Percentiles rank a stretch among this genome's conserved stretches.
These are phyloP conservation scores for Porites cylindrica DNA, from an alignment of 92 coral and sea anemone genomes.

Conservation along the genomic window DNA sequence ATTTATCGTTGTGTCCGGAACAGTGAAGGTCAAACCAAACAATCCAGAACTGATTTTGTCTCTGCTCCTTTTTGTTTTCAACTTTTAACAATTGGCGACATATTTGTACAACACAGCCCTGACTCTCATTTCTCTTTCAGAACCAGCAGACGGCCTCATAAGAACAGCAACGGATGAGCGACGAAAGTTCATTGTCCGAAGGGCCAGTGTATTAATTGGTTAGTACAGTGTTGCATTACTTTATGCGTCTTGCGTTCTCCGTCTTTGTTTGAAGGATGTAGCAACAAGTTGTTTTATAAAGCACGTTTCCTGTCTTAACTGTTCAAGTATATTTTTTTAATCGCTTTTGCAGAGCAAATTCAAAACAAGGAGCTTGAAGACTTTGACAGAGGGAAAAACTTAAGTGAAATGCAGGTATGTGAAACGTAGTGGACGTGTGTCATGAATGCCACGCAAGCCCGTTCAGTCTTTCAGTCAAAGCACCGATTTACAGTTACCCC, in stretches of 20 bases:
- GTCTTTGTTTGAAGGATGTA: neutral
- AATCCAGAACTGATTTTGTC: too few species aligned
- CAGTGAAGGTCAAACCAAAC: too few species aligned
- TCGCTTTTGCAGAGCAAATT: conserved; percentile 73
- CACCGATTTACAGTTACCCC: too few species aligned
- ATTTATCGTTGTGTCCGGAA: too few species aligned
- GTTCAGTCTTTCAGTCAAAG: too few species aligned
- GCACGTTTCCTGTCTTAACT: neutral
- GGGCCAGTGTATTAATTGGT: conserved; percentile 79
- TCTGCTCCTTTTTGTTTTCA: too few species aligned
- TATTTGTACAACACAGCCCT: neutral
- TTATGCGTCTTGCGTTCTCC: too few species aligned
- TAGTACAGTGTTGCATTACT: neutral
- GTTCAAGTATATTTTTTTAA: neutral
- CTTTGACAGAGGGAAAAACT: conserved; percentile 68
- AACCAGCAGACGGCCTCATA: conserved; percentile 70
- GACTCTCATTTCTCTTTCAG: conserved; percentile 31
- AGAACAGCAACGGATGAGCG: conserved; percentile 75
- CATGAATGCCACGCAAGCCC: too few species aligned
- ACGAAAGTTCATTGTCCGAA: conserved; percentile 68
- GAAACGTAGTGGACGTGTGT: neutral
- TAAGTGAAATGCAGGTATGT: conserved; percentile 88
- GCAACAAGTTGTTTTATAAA: neutral
- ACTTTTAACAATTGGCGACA: neutral
- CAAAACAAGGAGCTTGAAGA: conserved; percentile 72